Percentiles rank a stretch among this genome's conserved stretches.
Evolutionary conservation across 2,113 vertebrate genomes (phyloP).

Genomic region (Rhizomys pruinosus): DNA sequence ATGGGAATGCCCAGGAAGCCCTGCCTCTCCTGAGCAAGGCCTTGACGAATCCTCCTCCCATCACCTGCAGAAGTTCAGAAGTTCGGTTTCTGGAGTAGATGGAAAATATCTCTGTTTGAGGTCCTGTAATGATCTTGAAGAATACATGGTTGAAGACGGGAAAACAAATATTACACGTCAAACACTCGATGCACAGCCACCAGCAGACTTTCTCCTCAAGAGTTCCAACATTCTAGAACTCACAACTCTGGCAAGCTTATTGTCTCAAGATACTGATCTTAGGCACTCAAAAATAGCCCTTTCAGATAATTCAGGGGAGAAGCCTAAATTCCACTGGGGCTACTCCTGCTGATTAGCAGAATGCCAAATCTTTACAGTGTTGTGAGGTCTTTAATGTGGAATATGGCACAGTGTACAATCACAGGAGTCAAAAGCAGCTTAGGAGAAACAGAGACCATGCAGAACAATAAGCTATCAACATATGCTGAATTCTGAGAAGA

Average conservation of each 20-base stretch:
- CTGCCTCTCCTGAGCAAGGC: not conserved
- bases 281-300: not conserved
- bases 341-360: not conserved
- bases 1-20: not conserved
- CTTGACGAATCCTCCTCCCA: rapidly evolving
- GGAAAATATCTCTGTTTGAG: not conserved
- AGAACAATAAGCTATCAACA: not conserved
- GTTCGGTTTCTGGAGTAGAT: not conserved
- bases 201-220: not conserved
- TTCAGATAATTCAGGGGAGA: not conserved
- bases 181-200: not conserved
- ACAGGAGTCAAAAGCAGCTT: not conserved
- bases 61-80: not conserved
- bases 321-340: not conserved
- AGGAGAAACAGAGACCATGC: not conserved
- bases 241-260: not conserved
- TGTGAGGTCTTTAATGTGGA: not conserved
- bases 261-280: not conserved
- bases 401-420: not conserved
- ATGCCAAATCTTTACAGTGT: not conserved
- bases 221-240: not conserved
- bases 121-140: not conserved
- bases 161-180: not conserved
- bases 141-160: not conserved
- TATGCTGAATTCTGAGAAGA: not conserved